Conservation (phyloP, 2,888 invertebrate species). For the Sisyra terminalis region DNA sequence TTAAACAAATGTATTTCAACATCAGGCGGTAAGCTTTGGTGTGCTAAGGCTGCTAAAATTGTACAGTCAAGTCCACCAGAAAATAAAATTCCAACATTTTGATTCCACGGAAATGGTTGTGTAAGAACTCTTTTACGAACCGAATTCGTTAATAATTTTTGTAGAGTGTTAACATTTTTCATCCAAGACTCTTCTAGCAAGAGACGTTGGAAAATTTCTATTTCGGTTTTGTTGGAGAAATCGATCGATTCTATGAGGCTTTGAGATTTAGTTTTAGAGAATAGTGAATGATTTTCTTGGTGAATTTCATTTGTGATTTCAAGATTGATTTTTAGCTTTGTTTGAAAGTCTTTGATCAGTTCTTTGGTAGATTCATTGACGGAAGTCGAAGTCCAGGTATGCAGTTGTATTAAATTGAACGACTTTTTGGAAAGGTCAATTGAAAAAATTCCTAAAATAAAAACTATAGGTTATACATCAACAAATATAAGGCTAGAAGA, state of each 20-base stretch:
- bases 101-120: constrained; percentile 43
- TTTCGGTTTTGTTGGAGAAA: not conserved
- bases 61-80: constrained; percentile 95
- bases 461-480: not conserved
- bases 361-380: constrained; percentile 20
- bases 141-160: constrained; percentile 36
- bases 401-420: constrained; percentile 25
- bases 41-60: constrained; percentile 66
- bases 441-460: constrained; percentile 27
- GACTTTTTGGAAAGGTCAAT: constrained; percentile 26
- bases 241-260: no score
- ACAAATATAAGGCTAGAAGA: no score
- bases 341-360: constrained; percentile 22
- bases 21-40: constrained; percentile 42
- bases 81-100: constrained; percentile 66
- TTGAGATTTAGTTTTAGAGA: no score
- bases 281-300: not conserved
- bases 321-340: constrained; percentile 20
- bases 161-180: constrained; percentile 29
- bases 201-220: not conserved
- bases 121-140: constrained; percentile 38
- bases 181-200: constrained; percentile 14
- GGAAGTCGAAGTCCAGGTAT: constrained; percentile 22
- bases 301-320: constrained; percentile 9
- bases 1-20: constrained; percentile 82